A percentile compares a stretch with the other conserved stretches of the same genome.
phyloP scores from a whole-genome alignment of 2,113 vertebrate genomes.

The Gadus chalcogrammus region DNA sequence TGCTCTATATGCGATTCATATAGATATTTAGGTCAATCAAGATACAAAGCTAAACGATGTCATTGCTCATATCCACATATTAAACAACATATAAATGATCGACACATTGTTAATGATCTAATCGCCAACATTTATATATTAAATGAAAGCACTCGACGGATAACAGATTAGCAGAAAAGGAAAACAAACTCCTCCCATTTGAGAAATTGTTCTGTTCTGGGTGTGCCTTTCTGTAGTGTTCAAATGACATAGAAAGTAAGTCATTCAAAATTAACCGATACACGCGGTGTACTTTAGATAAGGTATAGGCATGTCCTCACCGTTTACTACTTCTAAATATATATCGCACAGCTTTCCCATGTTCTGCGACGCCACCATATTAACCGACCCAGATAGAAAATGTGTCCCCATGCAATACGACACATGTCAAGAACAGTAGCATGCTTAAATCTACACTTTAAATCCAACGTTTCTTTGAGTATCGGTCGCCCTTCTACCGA shows the following conservation, averaged over 20 bases:
- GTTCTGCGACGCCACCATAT: too few species aligned
- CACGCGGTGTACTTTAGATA: not conserved
- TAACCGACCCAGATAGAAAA: too few species aligned
- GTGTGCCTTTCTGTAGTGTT: constrained; percentile 10
- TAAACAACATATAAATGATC: not conserved
- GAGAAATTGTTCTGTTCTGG: not conserved
- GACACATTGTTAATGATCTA: too few species aligned
- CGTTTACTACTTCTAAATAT: not conserved
- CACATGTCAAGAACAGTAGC: too few species aligned
- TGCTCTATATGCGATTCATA: constrained; percentile 44
- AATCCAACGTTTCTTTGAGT: not conserved
- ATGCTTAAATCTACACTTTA: not conserved
- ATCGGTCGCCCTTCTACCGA: not conserved
- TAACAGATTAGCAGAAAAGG: constrained; percentile 2
- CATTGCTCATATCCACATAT: not conserved
- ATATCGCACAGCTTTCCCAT: too few species aligned
- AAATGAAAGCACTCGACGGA: too few species aligned
- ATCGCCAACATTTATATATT: too few species aligned
- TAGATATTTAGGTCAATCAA: constrained; percentile 20
- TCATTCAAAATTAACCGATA: not conserved
- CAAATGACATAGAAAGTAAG: constrained; percentile 9
- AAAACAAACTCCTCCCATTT: constrained; percentile 29
- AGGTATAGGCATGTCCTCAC: not conserved
- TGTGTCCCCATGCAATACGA: too few species aligned
- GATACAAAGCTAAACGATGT: not conserved